Conservation (phyloP, 2,113 vertebrate genomes). For the Enhydra lutris region DNA sequence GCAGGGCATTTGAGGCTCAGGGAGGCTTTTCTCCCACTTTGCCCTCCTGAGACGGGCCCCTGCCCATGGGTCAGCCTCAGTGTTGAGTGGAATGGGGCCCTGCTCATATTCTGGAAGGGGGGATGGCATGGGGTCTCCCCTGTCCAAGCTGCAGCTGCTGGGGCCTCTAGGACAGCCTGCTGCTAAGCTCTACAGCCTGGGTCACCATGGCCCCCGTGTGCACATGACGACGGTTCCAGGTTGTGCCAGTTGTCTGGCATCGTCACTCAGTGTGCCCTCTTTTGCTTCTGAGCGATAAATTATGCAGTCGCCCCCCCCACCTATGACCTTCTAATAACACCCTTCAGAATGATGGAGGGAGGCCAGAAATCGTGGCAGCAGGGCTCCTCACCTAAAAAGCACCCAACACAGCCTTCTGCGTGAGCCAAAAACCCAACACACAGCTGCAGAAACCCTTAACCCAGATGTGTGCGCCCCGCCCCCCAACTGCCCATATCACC, state of each 20-base stretch:
- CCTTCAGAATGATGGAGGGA: not conserved
- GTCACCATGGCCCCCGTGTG: not conserved
- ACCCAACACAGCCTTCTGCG: not conserved
- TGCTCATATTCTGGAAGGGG: not conserved
- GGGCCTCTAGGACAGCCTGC: not conserved
- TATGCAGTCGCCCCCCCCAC: not conserved
- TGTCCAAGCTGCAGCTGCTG: accelerated
- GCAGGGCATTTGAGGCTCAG: not conserved
- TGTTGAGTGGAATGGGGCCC: not conserved
- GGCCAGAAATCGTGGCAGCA: not conserved
- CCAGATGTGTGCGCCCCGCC: not conserved
- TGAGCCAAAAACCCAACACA: not conserved
- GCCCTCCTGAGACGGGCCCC: not conserved
- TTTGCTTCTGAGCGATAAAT: not conserved
- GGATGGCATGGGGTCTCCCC: not conserved
- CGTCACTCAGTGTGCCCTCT: not conserved
- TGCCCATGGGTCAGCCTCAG: not conserved
- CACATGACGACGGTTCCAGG: not conserved
- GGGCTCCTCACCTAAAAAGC: not conserved
- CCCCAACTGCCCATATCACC: accelerated
- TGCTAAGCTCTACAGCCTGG: not conserved
- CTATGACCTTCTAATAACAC: not conserved
- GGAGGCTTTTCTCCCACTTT: not conserved
- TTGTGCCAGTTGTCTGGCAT: not conserved
- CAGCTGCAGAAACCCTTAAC: not conserved